Base-by-base conservation (phyloP, 2,113 vertebrate genomes). In the Cynopterus brachyotis region DNA sequence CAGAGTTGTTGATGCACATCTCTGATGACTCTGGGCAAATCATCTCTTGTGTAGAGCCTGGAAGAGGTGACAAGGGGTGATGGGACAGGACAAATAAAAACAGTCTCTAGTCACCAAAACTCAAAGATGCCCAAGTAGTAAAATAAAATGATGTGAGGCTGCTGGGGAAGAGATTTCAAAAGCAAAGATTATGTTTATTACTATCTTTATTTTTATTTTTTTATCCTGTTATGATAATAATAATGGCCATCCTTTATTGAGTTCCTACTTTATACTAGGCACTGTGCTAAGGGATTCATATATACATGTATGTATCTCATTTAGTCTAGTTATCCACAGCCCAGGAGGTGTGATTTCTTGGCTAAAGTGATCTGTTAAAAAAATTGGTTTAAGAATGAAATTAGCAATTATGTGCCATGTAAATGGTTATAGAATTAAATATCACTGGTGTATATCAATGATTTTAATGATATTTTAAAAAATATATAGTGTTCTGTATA, bases 391-490 rank as follows among this genome's bases (percentile, higher is more conserved):
- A 92, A 92, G 40, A 80, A 85, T 85, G 47, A 87, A 87, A 72
- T 60, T 59, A 57, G 40, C 4, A 92, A 70, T 88, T 73, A 64
- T 70, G 12, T 83, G 30, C 32, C 57, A 57, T 89, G 45, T 81
- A 86, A 94, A 89, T 79, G 11, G 72, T 70, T 79, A 91, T 30
- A 89, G 47, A 90, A 90, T 91, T 84, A 73, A 30, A n/a, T 92
- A 64, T 40, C 11, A 93, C 15, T 66, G 35, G 11, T 72, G 62
- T 91, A 42, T 53, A 72, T 82, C 26, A 87, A 28, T 95, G 42
- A 59, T 89, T 91, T 89, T 93, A 69, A 82, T 95, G 72, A 60
- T 82, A 90, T 79, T 91, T 96, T 24, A 53, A 17, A 59, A 88
- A 95, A 82, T 37, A 73, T 62, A 78, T 4, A 75, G 11, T 32